Conservation (phyloP, 2,797 vertebrate species). For the Tangara arthus region DNA sequence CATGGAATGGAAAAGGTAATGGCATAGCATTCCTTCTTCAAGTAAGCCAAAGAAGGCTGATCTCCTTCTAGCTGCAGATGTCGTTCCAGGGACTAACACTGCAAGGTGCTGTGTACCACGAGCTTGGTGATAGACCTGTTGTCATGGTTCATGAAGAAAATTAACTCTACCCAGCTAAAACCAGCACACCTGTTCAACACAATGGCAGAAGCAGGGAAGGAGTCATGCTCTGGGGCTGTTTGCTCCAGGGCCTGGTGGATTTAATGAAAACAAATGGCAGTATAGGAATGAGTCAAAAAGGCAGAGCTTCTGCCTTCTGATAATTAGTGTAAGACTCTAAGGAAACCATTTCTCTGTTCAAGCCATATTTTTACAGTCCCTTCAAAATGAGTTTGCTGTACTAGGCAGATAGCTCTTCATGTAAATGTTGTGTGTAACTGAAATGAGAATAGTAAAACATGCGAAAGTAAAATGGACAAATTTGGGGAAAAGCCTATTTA, state of each 20-base stretch:
- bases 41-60: neutral
- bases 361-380: neutral
- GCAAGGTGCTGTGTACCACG: neutral
- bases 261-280: neutral
- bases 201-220: neutral
- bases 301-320: neutral
- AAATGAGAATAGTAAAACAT: neutral
- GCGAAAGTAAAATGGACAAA: neutral
- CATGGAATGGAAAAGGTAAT: neutral
- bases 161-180: neutral
- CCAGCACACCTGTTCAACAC: neutral
- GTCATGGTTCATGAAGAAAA: neutral
- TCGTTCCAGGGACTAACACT: neutral
- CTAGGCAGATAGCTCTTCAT: neutral
- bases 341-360: neutral
- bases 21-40: neutral
- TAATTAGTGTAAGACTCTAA: neutral
- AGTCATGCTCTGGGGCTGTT: neutral
- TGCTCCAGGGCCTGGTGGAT: neutral
- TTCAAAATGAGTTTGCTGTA: neutral
- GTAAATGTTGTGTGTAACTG: neutral
- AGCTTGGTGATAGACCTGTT: neutral
- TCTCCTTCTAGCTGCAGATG: neutral
- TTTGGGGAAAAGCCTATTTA: neutral
- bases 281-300: neutral